phyloP scores from a whole-genome alignment of 2,113 vertebrate species.

The Lophura nycthemera region DNA sequence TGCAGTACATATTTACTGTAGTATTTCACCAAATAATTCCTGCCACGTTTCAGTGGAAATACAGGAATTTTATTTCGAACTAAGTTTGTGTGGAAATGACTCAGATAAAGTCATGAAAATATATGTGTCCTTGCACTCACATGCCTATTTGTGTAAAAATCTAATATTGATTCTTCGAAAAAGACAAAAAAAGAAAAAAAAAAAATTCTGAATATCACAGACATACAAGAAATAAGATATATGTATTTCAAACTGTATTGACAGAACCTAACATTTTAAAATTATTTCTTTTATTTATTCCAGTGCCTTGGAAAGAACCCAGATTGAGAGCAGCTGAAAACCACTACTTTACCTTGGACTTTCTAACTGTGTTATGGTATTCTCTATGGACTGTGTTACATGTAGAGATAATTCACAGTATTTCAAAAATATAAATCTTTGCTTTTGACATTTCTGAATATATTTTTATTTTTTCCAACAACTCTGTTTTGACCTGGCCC shows the following conservation, averaged over 20 bases:
- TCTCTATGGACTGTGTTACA: neutral
- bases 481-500: neutral
- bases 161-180: neutral
- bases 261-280: neutral
- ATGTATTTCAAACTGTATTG: neutral
- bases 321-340: neutral
- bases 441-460: neutral
- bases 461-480: neutral
- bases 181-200: neutral
- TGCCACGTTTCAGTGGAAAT: neutral
- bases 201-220: neutral
- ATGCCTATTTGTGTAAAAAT: neutral
- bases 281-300: neutral
- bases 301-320: neutral
- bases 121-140: neutral
- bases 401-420: neutral
- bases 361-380: neutral
- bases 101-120: neutral
- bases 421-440: neutral
- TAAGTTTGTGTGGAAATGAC: neutral
- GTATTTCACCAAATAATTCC: neutral
- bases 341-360: neutral
- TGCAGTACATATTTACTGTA: neutral
- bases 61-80: neutral
- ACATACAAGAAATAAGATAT: neutral